These are phyloP conservation scores for Chrysocyon brachyurus DNA, from an alignment of 2,797 vertebrate genomes.

Conservation along the genomic window DNA sequence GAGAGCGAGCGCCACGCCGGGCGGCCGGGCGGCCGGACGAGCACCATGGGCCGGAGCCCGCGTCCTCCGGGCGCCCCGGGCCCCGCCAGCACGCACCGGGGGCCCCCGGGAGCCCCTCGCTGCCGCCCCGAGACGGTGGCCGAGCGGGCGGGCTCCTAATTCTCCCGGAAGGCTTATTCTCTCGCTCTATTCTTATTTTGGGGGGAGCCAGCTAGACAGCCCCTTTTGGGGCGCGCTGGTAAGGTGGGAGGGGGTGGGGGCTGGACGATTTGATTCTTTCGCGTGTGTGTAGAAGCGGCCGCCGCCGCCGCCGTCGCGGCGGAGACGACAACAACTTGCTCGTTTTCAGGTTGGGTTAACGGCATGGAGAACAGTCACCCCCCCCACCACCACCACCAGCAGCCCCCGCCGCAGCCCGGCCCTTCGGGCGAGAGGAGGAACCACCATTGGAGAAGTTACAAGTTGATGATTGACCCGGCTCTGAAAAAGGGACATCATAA, in stretches of 20 bases:
- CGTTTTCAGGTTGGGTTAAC: constrained; percentile 95
- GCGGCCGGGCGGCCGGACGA: constrained; percentile 55
- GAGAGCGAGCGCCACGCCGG: constrained; percentile 76
- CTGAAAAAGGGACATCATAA: constrained; percentile 98
- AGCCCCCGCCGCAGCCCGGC: constrained; percentile 90
- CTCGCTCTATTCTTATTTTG: constrained; percentile 69
- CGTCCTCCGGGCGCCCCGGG: constrained; percentile 81
- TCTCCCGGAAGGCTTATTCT: constrained; percentile 79
- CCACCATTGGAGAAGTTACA: constrained; percentile 99
- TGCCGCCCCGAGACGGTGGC: constrained; percentile 73
- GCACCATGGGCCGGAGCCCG: constrained; percentile 79
- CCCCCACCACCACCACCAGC: constrained; percentile 86
- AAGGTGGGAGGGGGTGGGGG: constrained; percentile 81
- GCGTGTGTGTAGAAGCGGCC: constrained; percentile 73
- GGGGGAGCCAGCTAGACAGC: constrained; percentile 72
- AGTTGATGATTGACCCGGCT: constrained; percentile 99
- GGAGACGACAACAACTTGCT: constrained; percentile 82
- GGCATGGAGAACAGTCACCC: constrained; percentile 97
- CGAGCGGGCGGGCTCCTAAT: constrained; percentile 81
- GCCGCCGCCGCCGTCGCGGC: constrained; percentile 40
- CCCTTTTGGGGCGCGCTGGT: constrained; percentile 79
- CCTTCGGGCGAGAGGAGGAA: constrained; percentile 97
- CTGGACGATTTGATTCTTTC: constrained; percentile 65
- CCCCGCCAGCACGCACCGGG: constrained; percentile 82
- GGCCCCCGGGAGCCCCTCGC: constrained; percentile 66